Evolutionary conservation across 2,888 invertebrate genomes (phyloP), one percentile per base, ranked within the genome.

Genomic region (Ischnura elegans): DNA sequence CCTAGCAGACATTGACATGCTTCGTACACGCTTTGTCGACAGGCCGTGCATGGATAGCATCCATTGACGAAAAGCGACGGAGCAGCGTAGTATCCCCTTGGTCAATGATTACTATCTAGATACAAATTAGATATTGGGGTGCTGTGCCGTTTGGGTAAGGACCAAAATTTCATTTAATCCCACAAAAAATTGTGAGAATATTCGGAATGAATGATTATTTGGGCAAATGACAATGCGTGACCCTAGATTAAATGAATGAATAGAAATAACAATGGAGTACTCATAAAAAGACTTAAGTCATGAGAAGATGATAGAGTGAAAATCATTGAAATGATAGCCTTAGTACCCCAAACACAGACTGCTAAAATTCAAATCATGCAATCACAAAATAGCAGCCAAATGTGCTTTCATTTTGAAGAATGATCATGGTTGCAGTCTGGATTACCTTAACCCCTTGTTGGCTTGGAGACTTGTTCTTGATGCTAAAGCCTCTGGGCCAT

Each of bases 381-480:
- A 66, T 90, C 21, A 25, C 43, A 42, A 76, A 61, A 43, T 61
- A 61, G 90, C 85, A 87, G 87, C 45, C 93, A 93, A 66, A 45
- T 29, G 90, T 51, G 76, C 76, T 51, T 13, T n/a, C n/a, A n/a
- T n/a, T 76, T 76, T 90, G 36, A 66, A 43, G n/a, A n/a, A 93
- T 86, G 36, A 51, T 21, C n/a, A 86, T 42, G 42, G 29, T 2
- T 61, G 55, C 43, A 90, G 90, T 94, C 76, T 76, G 94, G 94
- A 96, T 96, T 96, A 97, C 96, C 97, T 97, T 97, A 95, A 96
- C 96, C 96, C 96, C 96, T 95, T 96, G 96, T 95, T 96, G 96
- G 95, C 96, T 96, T 95, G 96, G 95, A 95, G 96, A 95, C 96
- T 96, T 96, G 96, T 96, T 96, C 96, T 96, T 96, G 95, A 97